These are phyloP conservation scores for Microchirus variegatus DNA, from an alignment of 2,797 vertebrate species.

Conservation along the genomic window DNA sequence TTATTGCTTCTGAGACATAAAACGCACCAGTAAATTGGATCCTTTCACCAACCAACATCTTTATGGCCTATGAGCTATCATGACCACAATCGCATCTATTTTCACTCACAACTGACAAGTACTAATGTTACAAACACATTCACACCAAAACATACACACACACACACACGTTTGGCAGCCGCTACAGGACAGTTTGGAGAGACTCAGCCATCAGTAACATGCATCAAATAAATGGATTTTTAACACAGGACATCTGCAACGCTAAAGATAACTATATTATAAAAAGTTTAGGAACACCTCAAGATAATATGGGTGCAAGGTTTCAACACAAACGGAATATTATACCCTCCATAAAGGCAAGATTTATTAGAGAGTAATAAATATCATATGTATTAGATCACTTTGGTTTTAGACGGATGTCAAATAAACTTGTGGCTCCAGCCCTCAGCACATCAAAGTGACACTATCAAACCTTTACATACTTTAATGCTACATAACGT, in stretches of 20 bases:
- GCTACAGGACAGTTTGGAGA: slow-evolving; percentile 13
- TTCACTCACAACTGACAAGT: background rate
- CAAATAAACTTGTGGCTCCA: too few species aligned
- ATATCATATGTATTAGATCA: too few species aligned
- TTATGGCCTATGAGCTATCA: slow-evolving; percentile 1
- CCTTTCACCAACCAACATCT: slow-evolving; percentile 4
- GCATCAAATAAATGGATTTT: slow-evolving; percentile 30
- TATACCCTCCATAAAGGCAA: too few species aligned
- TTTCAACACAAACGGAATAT: too few species aligned
- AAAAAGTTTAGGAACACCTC: background rate
- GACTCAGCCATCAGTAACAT: slow-evolving; percentile 30
- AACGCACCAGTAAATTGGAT: slow-evolving; percentile 5
- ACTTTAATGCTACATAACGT: slow-evolving; percentile 5
- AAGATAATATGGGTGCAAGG: too few species aligned
- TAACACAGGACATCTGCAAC: slow-evolving; percentile 44
- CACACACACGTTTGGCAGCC: background rate
- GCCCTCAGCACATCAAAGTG: too few species aligned
- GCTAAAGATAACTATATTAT: background rate
- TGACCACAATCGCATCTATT: slow-evolving; percentile 16
- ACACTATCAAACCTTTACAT: too few species aligned
- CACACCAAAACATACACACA: slow-evolving; percentile 16
- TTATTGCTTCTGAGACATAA: slow-evolving; percentile 9
- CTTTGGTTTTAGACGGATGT: too few species aligned
- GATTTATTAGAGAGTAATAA: too few species aligned
- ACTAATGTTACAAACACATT: slow-evolving; percentile 4